Base-by-base conservation (phyloP, 2,888 invertebrate species). In the Melipona bicolor region DNA sequence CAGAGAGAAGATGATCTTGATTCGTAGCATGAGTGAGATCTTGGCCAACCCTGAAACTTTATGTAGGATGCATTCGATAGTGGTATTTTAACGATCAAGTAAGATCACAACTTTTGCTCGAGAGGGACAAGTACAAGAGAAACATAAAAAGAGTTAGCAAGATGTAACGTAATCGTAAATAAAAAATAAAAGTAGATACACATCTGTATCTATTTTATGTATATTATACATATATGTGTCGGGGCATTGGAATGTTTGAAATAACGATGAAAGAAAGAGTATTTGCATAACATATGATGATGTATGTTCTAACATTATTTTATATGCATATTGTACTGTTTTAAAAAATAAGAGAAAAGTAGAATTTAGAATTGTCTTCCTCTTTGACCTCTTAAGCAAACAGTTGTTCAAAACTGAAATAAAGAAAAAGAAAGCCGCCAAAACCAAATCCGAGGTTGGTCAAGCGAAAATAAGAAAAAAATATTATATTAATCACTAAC, bases 1-100 rank as follows among this genome's bases (percentile, higher is more conserved):
- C 98, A 98, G 95, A 96, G 96, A 90, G 97, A 98, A 94, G 98
- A 98, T 93, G 98, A 98, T 95, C 96, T 98, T 92, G 98, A 98
- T 94, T 96, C 97, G 95, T 97, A 97, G 96, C 95, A 95, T 94
- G 94, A 94, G 91, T 93, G 93, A 94, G 90, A 89, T 86, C 93
- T 94, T 93, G 94, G 93, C 92, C 92, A 93, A 90, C 90, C 90
- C 85, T 90, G 87, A 92, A 88, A 85, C 83, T 69, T 86, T 86
- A 78, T 62, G 50, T 85, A 84, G 65, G 43, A 74, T 59, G 67
- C 70, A 68, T 56, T 62, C 43, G 36, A 49, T 43, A 67, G 54
- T 68, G 59, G 54, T 56, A 50, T 77, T 72, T 79, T 69, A 74
- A 79, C 69, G 13, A 59, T 64, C 78, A 84, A 78, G 79, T 87